These are phyloP conservation scores for Phalacrocorax aristotelis DNA, from an alignment of 2,113 vertebrate species.

Conservation along the genomic window DNA sequence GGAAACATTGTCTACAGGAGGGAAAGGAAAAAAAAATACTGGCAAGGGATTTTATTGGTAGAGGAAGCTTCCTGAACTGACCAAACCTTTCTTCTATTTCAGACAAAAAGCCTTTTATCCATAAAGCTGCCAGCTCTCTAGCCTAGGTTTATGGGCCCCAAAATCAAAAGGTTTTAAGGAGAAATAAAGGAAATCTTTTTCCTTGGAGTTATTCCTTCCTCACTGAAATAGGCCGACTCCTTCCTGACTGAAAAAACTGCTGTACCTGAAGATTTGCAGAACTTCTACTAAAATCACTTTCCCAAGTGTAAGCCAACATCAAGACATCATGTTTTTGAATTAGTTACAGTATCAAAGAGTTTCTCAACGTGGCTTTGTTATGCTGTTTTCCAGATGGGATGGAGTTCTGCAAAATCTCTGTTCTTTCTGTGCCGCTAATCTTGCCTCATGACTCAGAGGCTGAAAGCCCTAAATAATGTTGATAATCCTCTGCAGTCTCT, in stretches of 20 bases:
- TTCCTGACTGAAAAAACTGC: background rate
- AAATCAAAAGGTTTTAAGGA: background rate
- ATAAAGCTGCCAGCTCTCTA: background rate
- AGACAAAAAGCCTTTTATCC: background rate
- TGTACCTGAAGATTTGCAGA: background rate
- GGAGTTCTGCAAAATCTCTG: slow-evolving; percentile 26
- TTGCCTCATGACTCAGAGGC: slow-evolving; percentile 31
- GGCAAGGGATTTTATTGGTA: background rate
- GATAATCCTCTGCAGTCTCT: slow-evolving; percentile 17
- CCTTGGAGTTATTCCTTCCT: background rate
- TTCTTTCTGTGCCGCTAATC: slow-evolving; percentile 9
- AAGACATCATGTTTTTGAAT: slow-evolving; percentile 2
- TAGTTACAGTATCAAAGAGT: slow-evolving; percentile 6
- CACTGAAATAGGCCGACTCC: background rate
- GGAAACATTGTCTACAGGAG: background rate
- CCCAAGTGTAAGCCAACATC: background rate
- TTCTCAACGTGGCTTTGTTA: slow-evolving; percentile 15
- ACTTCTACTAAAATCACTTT: slow-evolving; percentile 3
- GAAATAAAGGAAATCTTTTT: background rate
- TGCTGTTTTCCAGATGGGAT: slow-evolving; percentile 42
- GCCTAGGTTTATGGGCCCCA: background rate
- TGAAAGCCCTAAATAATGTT: slow-evolving; percentile 26
- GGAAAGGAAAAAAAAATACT: background rate
- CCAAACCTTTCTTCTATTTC: background rate
- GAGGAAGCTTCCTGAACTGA: background rate